These are phyloP conservation scores for Apeltes quadracus DNA, from an alignment of 2,113 vertebrate genomes.

Conservation along the genomic window DNA sequence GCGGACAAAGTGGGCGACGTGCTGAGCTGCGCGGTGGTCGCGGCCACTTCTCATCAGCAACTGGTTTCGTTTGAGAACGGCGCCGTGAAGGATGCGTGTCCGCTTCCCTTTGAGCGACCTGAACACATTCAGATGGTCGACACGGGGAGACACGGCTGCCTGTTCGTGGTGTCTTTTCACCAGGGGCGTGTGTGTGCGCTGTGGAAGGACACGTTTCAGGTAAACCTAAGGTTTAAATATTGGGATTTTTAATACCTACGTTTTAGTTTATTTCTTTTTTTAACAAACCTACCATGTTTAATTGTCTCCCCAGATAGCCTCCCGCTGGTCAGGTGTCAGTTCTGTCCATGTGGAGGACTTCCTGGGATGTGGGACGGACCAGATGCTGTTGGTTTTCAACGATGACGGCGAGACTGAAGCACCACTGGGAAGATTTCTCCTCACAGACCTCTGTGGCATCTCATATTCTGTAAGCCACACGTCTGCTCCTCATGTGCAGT, in stretches of 20 bases:
- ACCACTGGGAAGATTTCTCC: slow-evolving; percentile 76
- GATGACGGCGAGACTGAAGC: slow-evolving; percentile 61
- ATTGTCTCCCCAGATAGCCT: slow-evolving; percentile 80
- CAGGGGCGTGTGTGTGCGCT: slow-evolving; percentile 83
- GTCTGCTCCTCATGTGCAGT: neutral
- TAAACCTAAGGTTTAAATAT: slow-evolving; percentile 36
- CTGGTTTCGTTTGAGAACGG: slow-evolving; percentile 88
- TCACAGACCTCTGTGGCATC: slow-evolving; percentile 87
- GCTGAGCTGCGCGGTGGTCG: slow-evolving; percentile 78
- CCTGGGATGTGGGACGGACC: slow-evolving; percentile 87
- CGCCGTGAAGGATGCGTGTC: slow-evolving; percentile 80
- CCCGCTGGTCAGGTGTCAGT: slow-evolving; percentile 83
- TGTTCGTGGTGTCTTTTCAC: slow-evolving; percentile 84
- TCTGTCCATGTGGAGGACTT: slow-evolving; percentile 89
- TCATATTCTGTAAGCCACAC: slow-evolving; percentile 83
- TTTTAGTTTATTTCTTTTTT: neutral
- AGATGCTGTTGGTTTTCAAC: slow-evolving; percentile 87
- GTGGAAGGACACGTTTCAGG: slow-evolving; percentile 88
- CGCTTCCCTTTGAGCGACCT: slow-evolving; percentile 86
- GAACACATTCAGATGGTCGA: slow-evolving; percentile 78
- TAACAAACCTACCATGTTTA: neutral
- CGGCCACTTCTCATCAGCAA: slow-evolving; percentile 84
- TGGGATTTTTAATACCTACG: neutral
- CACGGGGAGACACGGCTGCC: slow-evolving; percentile 72
- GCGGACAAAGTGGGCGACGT: slow-evolving; percentile 57